A percentile compares a stretch with the other conserved stretches of the same genome.
These are phyloP conservation scores for Marasmarcha lunaedactyla DNA, from an alignment of 2,888 invertebrate species.

Conservation along the genomic window DNA sequence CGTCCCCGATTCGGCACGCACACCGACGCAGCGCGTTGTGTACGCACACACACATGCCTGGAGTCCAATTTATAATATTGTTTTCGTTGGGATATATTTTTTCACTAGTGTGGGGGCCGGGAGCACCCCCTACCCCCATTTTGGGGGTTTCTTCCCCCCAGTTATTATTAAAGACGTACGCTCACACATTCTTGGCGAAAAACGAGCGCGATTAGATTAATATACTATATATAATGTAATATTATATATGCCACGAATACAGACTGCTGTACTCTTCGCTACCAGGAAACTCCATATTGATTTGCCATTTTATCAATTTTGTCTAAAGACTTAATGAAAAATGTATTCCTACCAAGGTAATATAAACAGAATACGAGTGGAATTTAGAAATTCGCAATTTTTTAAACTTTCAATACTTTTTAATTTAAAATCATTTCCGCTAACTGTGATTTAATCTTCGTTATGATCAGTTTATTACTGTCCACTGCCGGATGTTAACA, in stretches of 20 bases:
- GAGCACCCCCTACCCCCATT: conserved; percentile 19
- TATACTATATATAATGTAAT: conserved; percentile 23
- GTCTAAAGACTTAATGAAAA: too few species aligned
- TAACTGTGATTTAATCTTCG: too few species aligned
- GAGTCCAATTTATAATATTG: conserved; percentile 68
- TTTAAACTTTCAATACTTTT: too few species aligned
- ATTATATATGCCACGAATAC: background rate
- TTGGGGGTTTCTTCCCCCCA: conserved; percentile 28
- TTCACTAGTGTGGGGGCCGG: conserved; percentile 56
- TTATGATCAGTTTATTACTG: too few species aligned
- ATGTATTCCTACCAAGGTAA: too few species aligned
- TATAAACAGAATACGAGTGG: too few species aligned
- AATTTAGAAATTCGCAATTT: too few species aligned
- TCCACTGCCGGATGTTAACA: too few species aligned
- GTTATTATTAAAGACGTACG: conserved; percentile 70
- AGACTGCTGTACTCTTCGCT: too few species aligned
- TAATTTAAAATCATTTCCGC: too few species aligned
- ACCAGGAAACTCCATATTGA: background rate
- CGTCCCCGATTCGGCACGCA: background rate
- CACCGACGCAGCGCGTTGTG: too few species aligned
- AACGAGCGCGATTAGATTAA: conserved; percentile 68
- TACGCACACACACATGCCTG: conserved; percentile 42
- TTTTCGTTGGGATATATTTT: conserved; percentile 69
- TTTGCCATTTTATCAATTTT: too few species aligned
- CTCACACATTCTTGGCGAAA: conserved; percentile 63